Evolutionary conservation across 2,888 invertebrate species (phyloP), one percentile per base, ranked within the genome.

Genomic region (Sphaerophoria rueppellii): DNA sequence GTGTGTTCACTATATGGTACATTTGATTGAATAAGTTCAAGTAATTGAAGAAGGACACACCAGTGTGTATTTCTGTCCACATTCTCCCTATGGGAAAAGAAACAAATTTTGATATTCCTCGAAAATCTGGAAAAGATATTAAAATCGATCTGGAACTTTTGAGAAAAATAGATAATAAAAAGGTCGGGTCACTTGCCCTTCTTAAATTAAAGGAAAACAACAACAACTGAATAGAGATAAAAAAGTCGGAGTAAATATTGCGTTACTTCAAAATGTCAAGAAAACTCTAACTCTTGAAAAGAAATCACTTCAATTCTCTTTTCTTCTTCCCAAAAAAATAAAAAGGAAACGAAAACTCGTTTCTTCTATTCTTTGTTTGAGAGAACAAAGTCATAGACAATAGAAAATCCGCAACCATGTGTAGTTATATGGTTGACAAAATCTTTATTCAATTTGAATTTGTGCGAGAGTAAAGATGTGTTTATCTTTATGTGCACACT

Each of bases 371-470:
- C 24, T 24, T 24, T 24, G 24, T 1, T 24, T 24, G 24, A 71
- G 35, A 37, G 50, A 67, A 52, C 4, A 48, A 75, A 75, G 69
- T 69, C 75, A 72, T 80, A 70, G 74, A 75, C 65, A 60, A 74
- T 65, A 34, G 2, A 24, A 24, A 24, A 24, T 24, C 24, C 16
- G 5, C 50, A 70, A 74, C 69, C 60, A 69, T 80, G 76, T 73
- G 76, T 50, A 72, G 60, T 43, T 60, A 60, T 60, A 40, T 60
- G 50, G 16, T 50, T 37, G 35, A 32, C 14, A 52, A 85, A 81
- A 80, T 75, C 85, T 77, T 85, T 76, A 76, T 81, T 85, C 85
- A 77, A 82, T 77, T 77, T 72, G 69, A 77, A 85, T 85, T 85
- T 81, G 65, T 81, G 72, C 63, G 67, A 75, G 43, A 40, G 40